A percentile compares a stretch with the other conserved stretches of the same genome.
Evolutionary conservation across 2,888 invertebrate species (phyloP).

Genomic region (Eudemis profundana): DNA sequence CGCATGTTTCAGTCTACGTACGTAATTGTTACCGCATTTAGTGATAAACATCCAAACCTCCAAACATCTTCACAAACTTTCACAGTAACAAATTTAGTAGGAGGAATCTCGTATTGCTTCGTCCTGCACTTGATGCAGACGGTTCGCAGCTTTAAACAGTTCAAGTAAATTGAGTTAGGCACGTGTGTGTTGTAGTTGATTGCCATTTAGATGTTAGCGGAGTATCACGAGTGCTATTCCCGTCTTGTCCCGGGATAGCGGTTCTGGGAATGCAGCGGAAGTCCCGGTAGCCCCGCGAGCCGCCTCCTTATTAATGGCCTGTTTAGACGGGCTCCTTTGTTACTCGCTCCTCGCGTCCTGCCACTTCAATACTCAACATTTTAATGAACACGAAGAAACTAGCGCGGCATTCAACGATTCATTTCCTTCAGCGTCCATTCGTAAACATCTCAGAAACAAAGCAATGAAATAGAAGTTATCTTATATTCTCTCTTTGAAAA

Average conservation of each 20-base stretch:
- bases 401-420: slow-evolving; percentile 53
- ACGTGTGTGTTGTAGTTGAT: slow-evolving; percentile 50
- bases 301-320: slow-evolving; percentile 84
- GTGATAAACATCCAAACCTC: too few relatives aligned
- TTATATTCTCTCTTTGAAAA: slow-evolving; percentile 51
- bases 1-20: too few relatives aligned
- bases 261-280: slow-evolving; percentile 82
- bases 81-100: neutral
- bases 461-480: slow-evolving; percentile 55
- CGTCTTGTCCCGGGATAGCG: slow-evolving; percentile 76
- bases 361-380: slow-evolving; percentile 65
- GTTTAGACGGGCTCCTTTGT: slow-evolving; percentile 83
- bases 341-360: slow-evolving; percentile 76
- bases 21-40: too few relatives aligned
- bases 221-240: slow-evolving; percentile 75
- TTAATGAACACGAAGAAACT: slow-evolving; percentile 50
- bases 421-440: slow-evolving; percentile 48
- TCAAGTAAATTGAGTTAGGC: slow-evolving; percentile 20
- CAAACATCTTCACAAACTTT: too few relatives aligned
- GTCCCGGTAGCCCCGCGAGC: slow-evolving; percentile 74
- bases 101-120: slow-evolving; percentile 8
- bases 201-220: slow-evolving; percentile 65
- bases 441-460: slow-evolving; percentile 46
- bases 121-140: slow-evolving; percentile 1
- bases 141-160: neutral